These are phyloP conservation scores for Oreohelix idahoensis DNA, from an alignment of 1,140 invertebrate species.

Conservation along the genomic window DNA sequence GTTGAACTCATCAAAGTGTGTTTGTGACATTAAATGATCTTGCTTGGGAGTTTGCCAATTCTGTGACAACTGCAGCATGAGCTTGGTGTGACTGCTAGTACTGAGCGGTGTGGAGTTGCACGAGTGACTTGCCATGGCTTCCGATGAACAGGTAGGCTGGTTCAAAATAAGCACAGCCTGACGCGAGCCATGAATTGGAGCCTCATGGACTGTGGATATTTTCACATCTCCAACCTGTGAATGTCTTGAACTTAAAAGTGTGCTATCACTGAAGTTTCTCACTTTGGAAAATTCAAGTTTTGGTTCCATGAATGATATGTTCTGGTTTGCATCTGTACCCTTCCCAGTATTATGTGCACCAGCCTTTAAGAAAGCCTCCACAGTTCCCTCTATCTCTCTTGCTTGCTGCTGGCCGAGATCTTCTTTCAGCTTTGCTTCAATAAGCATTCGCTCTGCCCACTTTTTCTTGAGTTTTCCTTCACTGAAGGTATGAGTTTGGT, in stretches of 20 bases:
- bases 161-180: background rate
- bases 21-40: background rate
- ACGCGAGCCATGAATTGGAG: background rate
- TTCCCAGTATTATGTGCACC: background rate
- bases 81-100: background rate
- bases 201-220: background rate
- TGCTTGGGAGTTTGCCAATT: background rate
- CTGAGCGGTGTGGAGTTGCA: background rate
- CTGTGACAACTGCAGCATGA: conserved; percentile 17
- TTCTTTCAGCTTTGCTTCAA: conserved; percentile 11
- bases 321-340: background rate
- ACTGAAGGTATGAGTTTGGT: background rate
- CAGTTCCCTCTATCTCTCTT: background rate
- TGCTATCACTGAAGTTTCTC: background rate
- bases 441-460: conserved; percentile 25
- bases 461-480: conserved; percentile 14
- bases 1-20: background rate
- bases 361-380: background rate
- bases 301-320: background rate
- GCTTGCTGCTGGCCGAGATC: background rate
- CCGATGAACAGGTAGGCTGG: background rate
- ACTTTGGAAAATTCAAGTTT: background rate
- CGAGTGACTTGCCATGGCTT: background rate
- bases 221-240: background rate
- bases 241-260: background rate